Evolutionary conservation across 1,140 invertebrate genomes (phyloP).

Genomic region (Limonius californicus): DNA sequence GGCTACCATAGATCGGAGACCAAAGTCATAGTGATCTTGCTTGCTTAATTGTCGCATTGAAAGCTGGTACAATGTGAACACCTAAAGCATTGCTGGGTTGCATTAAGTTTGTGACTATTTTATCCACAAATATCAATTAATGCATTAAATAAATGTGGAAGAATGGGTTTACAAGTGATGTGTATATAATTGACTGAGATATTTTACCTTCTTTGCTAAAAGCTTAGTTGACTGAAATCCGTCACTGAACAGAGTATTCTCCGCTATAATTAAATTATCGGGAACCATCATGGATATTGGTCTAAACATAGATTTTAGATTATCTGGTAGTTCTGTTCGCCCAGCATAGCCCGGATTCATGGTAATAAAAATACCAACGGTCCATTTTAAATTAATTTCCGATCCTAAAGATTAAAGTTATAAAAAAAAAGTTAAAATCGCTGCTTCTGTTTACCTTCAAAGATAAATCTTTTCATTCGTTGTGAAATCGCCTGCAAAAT

Average conservation of each 20-base stretch:
- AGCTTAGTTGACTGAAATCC: conserved; percentile 76
- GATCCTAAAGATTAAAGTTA: conserved; percentile 39
- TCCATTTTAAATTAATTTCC: conserved; percentile 67
- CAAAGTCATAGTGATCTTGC: conserved; percentile 85
- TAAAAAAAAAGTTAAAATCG: too few relatives aligned
- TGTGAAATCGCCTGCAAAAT: conserved; percentile 67
- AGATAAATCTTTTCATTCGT: conserved; percentile 64
- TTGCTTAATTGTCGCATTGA: conserved; percentile 72
- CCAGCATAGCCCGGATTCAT: conserved; percentile 92
- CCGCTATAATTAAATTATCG: conserved; percentile 83
- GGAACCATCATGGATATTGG: conserved; percentile 95
- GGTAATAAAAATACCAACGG: conserved; percentile 85
- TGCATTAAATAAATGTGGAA: too few relatives aligned
- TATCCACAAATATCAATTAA: too few relatives aligned
- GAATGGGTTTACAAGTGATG: too few relatives aligned
- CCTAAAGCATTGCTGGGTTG: conserved; percentile 47
- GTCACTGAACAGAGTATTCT: conserved; percentile 83
- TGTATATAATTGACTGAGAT: too few relatives aligned
- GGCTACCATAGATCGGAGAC: conserved; percentile 77
- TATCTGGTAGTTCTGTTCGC: conserved; percentile 84
- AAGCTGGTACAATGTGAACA: conserved; percentile 67
- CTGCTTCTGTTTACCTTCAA: too few relatives aligned
- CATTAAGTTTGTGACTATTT: too few relatives aligned
- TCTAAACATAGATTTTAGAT: conserved; percentile 88
- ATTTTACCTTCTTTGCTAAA: conserved; percentile 79